Evolutionary conservation across 1,140 invertebrate species (phyloP), one percentile per base, ranked within the genome.

Genomic region (Brevipalpus yothersi): DNA sequence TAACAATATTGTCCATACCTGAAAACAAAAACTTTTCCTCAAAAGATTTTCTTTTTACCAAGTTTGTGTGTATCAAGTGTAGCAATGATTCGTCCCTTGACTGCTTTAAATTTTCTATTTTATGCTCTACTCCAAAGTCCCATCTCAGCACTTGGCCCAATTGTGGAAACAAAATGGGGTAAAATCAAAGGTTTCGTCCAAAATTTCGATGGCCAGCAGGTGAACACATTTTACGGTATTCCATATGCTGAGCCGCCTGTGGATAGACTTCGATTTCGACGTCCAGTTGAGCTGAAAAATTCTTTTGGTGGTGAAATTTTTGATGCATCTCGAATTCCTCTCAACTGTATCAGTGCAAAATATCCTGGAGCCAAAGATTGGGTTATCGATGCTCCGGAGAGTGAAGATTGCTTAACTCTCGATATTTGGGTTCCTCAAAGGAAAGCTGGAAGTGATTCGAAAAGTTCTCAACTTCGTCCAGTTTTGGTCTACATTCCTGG

Each of bases 371-470:
- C 31, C 31, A 31, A 31, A 31, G 31, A 31, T 31, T 31, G 31
- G 31, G 5, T 31, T 31, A 31, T 51, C 8, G 17, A 17, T n/a
- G 49, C 5, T n/a, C n/a, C 12, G 7, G 49, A 51, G 61, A 86
- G 60, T 3, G 75, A 77, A 72, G 84, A 91, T 67, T 90, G 86
- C 66, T 75, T 91, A 9, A 81, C 81, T 67, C 71, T 92, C 15
- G 89, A 88, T 67, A 78, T 91, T 2, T 85, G 17, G 19, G 15
- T 80, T 61, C 89, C 90, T 1, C n/a, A 10, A n/a, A n/a, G n/a
- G n/a, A n/a, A n/a, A n/a, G 43, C 12, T 8, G 0, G 8, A 51
- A 19, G 4, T 51, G 10, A 80, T 67, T 70, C 67, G n/a, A 60
- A 67, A 5, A 31, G 31, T 3, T 5, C 31, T 17, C 12, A 51